A percentile compares a stretch with the other conserved stretches of the same genome.
Conservation (phyloP, 1,140 invertebrate species). For the Zaprionus davidi region DNA sequence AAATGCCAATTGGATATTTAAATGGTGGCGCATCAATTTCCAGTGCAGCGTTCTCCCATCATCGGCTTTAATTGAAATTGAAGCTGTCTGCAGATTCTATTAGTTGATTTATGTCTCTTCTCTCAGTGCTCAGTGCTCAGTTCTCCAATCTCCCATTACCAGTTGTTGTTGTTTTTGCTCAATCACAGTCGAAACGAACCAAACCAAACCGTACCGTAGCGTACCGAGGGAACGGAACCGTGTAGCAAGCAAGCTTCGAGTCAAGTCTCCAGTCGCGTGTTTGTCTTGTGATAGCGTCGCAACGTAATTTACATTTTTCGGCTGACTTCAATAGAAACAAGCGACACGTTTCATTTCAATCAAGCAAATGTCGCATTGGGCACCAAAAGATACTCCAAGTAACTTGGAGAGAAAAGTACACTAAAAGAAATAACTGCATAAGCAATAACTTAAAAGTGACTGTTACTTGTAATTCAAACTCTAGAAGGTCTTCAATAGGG, state of each 20-base stretch:
- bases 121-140: constrained; percentile 28
- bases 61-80: constrained; percentile 75
- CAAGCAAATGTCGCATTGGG: constrained; percentile 48
- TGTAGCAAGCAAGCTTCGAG: background rate
- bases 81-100: constrained; percentile 80
- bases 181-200: background rate
- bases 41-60: constrained; percentile 32
- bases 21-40: constrained; percentile 76
- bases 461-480: background rate
- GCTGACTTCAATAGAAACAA: constrained; percentile 60
- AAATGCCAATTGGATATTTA: constrained; percentile 74
- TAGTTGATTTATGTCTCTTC: constrained; percentile 72
- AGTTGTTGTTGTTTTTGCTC: constrained; percentile 1
- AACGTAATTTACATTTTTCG: constrained; percentile 59
- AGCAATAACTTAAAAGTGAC: background rate
- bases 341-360: constrained; percentile 59
- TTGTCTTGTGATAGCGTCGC: constrained; percentile 41
- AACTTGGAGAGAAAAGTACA: constrained; percentile 18
- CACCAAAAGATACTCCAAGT: constrained; percentile 16
- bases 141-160: background rate
- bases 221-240: background rate
- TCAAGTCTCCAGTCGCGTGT: constrained; percentile 33
- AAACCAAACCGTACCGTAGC: background rate
- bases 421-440: background rate
- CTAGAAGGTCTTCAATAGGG: background rate